phyloP scores from a whole-genome alignment of 1,140 invertebrate species.

The Drosophila ironensis region DNA sequence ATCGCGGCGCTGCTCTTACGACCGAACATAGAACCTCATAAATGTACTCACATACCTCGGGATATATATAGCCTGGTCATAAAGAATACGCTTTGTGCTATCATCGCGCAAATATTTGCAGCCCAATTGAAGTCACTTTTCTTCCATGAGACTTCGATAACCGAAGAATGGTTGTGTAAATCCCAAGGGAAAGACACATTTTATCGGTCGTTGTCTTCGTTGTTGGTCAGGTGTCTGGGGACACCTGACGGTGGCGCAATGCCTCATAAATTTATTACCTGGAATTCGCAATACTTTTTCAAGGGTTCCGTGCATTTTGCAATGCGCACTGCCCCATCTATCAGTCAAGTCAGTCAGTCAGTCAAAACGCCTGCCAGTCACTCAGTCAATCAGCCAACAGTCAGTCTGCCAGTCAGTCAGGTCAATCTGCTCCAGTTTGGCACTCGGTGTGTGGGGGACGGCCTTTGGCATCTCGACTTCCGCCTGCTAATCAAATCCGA shows the following conservation, averaged over 20 bases:
- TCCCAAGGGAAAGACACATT: conserved; percentile 10
- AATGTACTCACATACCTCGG: background rate
- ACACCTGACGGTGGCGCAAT: conserved; percentile 11
- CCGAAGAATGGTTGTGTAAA: conserved; percentile 11
- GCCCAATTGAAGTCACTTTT: conserved; percentile 9
- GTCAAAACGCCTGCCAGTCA: conserved; percentile 19
- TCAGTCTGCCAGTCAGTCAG: conserved; percentile 9
- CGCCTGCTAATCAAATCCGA: conserved; percentile 71
- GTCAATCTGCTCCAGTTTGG: conserved; percentile 31
- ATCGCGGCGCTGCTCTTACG: conserved; percentile 13
- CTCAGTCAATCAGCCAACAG: conserved; percentile 7
- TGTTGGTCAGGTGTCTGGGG: conserved; percentile 5
- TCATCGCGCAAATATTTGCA: conserved; percentile 65
- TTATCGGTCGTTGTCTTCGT: conserved; percentile 15
- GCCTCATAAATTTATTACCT: conserved; percentile 6
- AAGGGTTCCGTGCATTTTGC: background rate
- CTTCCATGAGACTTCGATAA: conserved; percentile 3
- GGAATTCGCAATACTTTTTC: conserved; percentile 19
- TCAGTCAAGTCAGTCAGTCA: conserved; percentile 12
- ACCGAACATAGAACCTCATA: conserved; percentile 6
- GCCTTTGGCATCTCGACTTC: conserved; percentile 44
- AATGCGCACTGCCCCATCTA: background rate
- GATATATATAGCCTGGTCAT: conserved; percentile 5
- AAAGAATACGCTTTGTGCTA: conserved; percentile 26
- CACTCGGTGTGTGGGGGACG: conserved; percentile 32